Evolutionary conservation across 2,113 vertebrate species (phyloP).

Genomic region (Azemiops feae): DNA sequence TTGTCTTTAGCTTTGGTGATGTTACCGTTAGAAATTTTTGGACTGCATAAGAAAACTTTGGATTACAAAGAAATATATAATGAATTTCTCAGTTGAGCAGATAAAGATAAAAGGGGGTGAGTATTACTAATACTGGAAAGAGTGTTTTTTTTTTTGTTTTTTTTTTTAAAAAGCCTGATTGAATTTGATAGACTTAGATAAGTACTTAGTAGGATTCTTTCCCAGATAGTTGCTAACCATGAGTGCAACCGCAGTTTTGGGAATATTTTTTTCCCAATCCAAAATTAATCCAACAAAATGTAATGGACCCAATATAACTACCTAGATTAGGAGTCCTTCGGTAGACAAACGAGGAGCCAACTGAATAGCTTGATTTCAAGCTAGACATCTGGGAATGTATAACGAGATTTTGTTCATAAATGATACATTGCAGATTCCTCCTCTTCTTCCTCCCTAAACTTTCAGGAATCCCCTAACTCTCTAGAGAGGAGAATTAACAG

Average conservation of each 20-base stretch:
- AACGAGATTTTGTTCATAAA: background rate
- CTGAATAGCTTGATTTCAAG: background rate
- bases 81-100: background rate
- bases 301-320: background rate
- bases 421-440: background rate
- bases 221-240: too few relatives aligned
- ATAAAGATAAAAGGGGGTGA: background rate
- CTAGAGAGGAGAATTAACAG: background rate
- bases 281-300: background rate
- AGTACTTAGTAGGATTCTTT: background rate
- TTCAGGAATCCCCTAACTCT: background rate
- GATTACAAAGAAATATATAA: conserved; percentile 1
- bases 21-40: background rate
- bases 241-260: background rate
- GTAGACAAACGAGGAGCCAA: background rate
- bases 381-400: background rate
- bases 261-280: background rate
- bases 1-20: background rate
- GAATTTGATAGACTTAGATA: background rate
- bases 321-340: background rate
- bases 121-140: background rate
- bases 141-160: background rate
- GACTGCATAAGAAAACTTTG: background rate
- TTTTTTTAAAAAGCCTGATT: too few relatives aligned
- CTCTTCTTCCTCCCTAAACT: background rate